Evolutionary conservation across 1,140 invertebrate species (phyloP).

Genomic region (Prorops nasuta): DNA sequence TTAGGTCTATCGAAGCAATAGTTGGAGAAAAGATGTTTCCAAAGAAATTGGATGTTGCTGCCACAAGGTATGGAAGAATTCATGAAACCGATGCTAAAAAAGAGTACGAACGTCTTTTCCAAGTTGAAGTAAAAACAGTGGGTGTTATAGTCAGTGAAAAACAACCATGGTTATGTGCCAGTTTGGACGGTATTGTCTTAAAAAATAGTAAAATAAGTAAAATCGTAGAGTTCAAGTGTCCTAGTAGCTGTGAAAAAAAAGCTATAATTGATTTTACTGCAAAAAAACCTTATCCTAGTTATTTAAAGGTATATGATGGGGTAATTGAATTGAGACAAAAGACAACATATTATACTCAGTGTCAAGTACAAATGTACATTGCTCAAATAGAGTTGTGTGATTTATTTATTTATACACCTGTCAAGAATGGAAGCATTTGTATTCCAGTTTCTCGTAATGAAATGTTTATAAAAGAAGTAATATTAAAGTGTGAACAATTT

Average conservation of each 20-base stretch:
- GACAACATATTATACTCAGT: conserved; percentile 21
- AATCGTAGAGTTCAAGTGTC: conserved; percentile 24
- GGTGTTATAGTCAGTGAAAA: conserved; percentile 13
- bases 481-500: conserved; percentile 21
- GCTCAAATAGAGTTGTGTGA: conserved; percentile 17
- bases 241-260: conserved; percentile 20
- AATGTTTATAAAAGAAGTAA: conserved; percentile 16
- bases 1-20: conserved; percentile 16
- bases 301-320: background rate
- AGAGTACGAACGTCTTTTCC: conserved; percentile 7
- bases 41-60: conserved; percentile 4
- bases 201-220: conserved; percentile 17
- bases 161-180: conserved; percentile 22
- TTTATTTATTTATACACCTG: conserved; percentile 21
- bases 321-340: background rate
- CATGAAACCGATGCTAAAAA: conserved; percentile 4
- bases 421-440: conserved; percentile 1
- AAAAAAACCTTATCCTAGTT: background rate
- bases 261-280: conserved; percentile 12
- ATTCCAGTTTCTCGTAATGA: conserved; percentile 16
- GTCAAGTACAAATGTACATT: conserved; percentile 26
- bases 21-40: conserved; percentile 8
- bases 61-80: conserved; percentile 12
- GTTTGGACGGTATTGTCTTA: conserved; percentile 21
- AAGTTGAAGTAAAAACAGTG: conserved; percentile 14